These are phyloP conservation scores for Macropus fuliginosus DNA, from an alignment of 2,797 vertebrate species.

Conservation along the genomic window DNA sequence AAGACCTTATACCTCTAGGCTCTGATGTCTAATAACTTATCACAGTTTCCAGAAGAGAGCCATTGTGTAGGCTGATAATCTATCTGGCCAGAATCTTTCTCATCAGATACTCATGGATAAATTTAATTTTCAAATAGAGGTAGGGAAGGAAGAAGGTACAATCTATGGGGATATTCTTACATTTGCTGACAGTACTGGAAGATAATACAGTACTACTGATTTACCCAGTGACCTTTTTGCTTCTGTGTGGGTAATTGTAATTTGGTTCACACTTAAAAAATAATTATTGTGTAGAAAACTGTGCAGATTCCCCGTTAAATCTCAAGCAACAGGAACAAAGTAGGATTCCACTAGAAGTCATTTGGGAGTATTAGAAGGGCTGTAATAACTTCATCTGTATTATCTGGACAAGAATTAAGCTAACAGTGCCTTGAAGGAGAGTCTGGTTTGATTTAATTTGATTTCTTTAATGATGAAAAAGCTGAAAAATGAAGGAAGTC, in stretches of 20 bases:
- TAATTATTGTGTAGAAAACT: not conserved
- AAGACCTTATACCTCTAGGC: not conserved
- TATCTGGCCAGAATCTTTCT: conserved; percentile 48
- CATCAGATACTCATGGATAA: conserved; percentile 51
- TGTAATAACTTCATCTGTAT: conserved; percentile 59
- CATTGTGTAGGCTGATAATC: conserved; percentile 46
- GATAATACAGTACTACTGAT: conserved; percentile 36
- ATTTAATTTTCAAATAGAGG: conserved; percentile 31
- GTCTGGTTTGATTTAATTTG: conserved; percentile 43
- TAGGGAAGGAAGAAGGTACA: not conserved
- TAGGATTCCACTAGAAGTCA: conserved; percentile 37
- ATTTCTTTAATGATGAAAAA: conserved; percentile 68
- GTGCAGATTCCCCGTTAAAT: conserved; percentile 63
- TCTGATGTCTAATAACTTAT: not conserved
- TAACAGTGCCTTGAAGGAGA: not conserved
- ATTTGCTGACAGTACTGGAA: conserved; percentile 8
- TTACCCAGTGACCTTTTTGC: conserved; percentile 63
- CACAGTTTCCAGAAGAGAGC: conserved; percentile 51
- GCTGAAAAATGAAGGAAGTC: conserved; percentile 59
- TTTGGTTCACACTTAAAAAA: conserved; percentile 41
- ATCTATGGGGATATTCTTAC: conserved; percentile 14
- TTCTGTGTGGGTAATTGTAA: conserved; percentile 53
- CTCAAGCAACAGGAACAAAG: conserved; percentile 69
- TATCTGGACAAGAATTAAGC: conserved; percentile 65
- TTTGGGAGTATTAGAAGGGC: conserved; percentile 41